These are phyloP conservation scores for Melinaea menophilus DNA, from an alignment of 2,888 invertebrate species.

Conservation along the genomic window DNA sequence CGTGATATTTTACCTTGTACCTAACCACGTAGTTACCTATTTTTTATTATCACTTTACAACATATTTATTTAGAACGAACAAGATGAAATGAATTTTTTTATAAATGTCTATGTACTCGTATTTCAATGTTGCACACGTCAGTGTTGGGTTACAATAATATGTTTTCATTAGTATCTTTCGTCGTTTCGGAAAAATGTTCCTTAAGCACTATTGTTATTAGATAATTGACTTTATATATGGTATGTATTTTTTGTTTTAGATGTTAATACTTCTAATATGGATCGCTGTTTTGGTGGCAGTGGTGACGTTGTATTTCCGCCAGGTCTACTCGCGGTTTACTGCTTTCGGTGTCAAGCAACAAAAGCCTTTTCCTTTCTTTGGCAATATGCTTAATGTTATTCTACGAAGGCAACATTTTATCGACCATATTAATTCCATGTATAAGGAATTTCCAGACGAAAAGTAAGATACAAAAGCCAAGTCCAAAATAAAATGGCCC, in stretches of 20 bases:
- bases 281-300: conserved; percentile 33
- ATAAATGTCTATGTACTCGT: too few species aligned
- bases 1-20: too few species aligned
- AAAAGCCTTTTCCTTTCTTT: conserved; percentile 39
- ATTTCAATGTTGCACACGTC: too few species aligned
- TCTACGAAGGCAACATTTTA: conserved; percentile 37
- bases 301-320: conserved; percentile 39
- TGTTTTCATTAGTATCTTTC: too few species aligned
- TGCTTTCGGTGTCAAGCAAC: conserved; percentile 40
- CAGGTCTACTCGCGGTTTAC: conserved; percentile 42
- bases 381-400: conserved; percentile 37
- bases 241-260: conserved; percentile 21
- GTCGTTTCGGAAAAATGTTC: too few species aligned
- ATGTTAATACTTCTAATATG: conserved; percentile 43
- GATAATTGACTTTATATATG: too few species aligned
- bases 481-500: background rate
- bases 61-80: too few species aligned
- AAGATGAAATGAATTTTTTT: too few species aligned
- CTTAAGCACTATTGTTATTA: too few species aligned
- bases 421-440: conserved; percentile 31
- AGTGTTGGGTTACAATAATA: too few species aligned
- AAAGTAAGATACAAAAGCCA: conserved; percentile 36
- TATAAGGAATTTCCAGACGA: conserved; percentile 41
- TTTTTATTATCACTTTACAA: too few species aligned
- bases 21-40: too few species aligned